Conservation (phyloP, 2,888 invertebrate genomes). For the Laothoe populi region DNA sequence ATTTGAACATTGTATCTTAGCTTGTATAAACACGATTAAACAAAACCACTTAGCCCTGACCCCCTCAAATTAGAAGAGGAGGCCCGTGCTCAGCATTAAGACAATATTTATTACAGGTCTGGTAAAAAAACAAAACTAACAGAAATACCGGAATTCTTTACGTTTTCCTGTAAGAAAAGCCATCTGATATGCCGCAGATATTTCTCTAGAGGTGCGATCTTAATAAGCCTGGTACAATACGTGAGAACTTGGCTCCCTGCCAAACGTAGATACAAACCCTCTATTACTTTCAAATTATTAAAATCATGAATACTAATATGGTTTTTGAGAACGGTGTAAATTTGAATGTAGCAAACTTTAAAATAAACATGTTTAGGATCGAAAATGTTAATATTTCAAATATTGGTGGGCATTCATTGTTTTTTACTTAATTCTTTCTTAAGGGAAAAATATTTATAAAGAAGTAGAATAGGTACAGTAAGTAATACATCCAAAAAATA, state of each 20-base stretch:
- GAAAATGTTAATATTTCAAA: background rate
- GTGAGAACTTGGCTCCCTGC: slow-evolving; percentile 2
- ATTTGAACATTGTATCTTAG: no score
- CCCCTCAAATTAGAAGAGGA: no score
- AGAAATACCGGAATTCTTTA: background rate
- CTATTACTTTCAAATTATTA: slow-evolving; percentile 17
- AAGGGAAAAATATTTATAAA: no score
- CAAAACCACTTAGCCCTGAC: no score
- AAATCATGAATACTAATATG: background rate
- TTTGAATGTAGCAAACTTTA: background rate
- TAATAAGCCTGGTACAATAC: slow-evolving; percentile 19
- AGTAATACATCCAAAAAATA: no score
- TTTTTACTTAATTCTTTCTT: no score
- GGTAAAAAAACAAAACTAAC: no score
- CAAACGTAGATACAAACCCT: slow-evolving; percentile 16
- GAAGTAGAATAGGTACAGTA: no score
- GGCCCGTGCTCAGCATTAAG: no score
- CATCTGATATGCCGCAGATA: background rate
- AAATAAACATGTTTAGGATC: background rate
- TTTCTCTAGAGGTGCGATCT: slow-evolving; percentile 23
- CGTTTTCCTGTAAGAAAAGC: background rate
- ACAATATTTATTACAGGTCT: no score
- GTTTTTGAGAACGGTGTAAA: background rate
- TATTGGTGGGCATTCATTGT: no score
- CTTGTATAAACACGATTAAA: no score